These are phyloP conservation scores for Hypolimnas misippus DNA, from an alignment of 2,888 invertebrate genomes.

Conservation along the genomic window DNA sequence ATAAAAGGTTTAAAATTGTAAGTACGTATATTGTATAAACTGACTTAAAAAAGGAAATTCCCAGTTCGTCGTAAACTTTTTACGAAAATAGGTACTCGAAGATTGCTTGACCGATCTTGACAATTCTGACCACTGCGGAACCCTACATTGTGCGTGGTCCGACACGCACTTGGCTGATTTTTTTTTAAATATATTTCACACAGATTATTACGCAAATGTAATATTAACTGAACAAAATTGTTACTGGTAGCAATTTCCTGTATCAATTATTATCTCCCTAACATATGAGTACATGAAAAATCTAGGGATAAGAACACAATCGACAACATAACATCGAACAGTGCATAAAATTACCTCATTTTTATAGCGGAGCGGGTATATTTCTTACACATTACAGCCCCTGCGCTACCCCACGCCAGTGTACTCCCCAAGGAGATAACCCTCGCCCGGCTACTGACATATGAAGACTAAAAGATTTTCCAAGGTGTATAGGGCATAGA, in stretches of 20 bases:
- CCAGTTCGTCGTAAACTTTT: too few species aligned
- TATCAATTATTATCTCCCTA: constrained; percentile 34
- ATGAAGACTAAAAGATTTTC: constrained; percentile 65
- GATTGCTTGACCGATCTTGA: too few species aligned
- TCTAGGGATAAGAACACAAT: constrained; percentile 48
- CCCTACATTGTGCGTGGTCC: too few species aligned
- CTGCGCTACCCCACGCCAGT: constrained; percentile 50
- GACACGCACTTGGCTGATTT: too few species aligned
- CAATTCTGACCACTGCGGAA: too few species aligned
- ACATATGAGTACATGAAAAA: constrained; percentile 33
- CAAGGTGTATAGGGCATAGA: constrained; percentile 57
- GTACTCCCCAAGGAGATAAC: constrained; percentile 62
- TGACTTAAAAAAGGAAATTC: too few species aligned
- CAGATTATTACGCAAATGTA: too few species aligned
- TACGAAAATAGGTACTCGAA: too few species aligned
- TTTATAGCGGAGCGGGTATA: constrained; percentile 67
- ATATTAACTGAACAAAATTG: background rate
- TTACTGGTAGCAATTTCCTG: constrained; percentile 3
- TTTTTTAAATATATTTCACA: too few species aligned
- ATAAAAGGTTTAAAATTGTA: too few species aligned
- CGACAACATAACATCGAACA: constrained; percentile 59
- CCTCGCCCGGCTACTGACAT: constrained; percentile 54
- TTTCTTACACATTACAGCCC: constrained; percentile 60
- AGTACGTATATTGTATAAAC: too few species aligned
- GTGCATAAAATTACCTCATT: constrained; percentile 80